phyloP scores from a whole-genome alignment of 2,113 vertebrate species.

The Callopanchax toddi region DNA sequence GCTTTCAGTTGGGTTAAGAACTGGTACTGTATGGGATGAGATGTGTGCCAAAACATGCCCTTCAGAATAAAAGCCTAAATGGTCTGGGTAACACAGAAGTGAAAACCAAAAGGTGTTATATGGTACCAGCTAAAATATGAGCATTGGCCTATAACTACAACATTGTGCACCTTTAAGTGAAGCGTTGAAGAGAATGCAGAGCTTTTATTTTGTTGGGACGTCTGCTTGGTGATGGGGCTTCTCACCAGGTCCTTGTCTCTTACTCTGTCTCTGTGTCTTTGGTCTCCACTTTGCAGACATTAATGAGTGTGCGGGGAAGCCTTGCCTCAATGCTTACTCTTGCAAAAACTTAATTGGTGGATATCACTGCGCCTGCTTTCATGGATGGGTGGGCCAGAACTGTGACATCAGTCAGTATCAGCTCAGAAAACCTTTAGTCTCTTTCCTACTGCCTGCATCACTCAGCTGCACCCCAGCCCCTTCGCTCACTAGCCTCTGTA shows the following conservation, averaged over 20 bases:
- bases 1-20: too few species aligned
- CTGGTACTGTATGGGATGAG: too few species aligned
- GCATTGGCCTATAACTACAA: too few species aligned
- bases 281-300: slow-evolving; percentile 86
- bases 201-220: background rate
- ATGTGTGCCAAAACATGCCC: too few species aligned
- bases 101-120: too few species aligned
- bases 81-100: too few species aligned
- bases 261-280: slow-evolving; percentile 47
- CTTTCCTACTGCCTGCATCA: slow-evolving; percentile 16
- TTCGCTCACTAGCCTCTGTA: slow-evolving; percentile 10
- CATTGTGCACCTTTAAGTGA: background rate
- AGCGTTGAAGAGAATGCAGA: background rate
- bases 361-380: slow-evolving; percentile 97
- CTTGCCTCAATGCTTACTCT: slow-evolving; percentile 95
- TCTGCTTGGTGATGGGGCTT: slow-evolving; percentile 64
- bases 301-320: slow-evolving; percentile 93
- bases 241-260: slow-evolving; percentile 51
- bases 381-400: slow-evolving; percentile 94
- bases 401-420: slow-evolving; percentile 98
- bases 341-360: slow-evolving; percentile 99
- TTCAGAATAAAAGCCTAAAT: too few species aligned
- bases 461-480: background rate
- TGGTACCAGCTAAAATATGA: too few species aligned
- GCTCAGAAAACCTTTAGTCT: slow-evolving; percentile 30